phyloP scores from a whole-genome alignment of 2,113 vertebrate species.

The Forbesichthys agassizii region DNA sequence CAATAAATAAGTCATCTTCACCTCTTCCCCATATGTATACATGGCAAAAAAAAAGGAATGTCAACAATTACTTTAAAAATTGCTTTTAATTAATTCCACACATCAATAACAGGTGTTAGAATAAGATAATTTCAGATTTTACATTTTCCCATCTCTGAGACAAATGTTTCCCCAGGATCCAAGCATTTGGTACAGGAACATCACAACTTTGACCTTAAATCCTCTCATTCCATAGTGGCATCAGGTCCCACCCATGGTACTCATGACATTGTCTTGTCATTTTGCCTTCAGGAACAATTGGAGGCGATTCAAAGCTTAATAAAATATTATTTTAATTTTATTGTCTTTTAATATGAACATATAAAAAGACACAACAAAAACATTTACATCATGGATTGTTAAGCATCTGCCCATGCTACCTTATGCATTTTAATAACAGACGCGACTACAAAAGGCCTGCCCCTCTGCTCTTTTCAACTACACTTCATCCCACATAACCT shows the following conservation, averaged over 20 bases:
- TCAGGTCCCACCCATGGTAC: constrained; percentile 49
- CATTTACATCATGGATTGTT: constrained; percentile 78
- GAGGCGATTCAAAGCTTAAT: constrained; percentile 79
- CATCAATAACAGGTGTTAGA: constrained; percentile 80
- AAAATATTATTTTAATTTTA: constrained; percentile 84
- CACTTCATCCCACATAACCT: constrained; percentile 19
- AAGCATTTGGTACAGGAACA: constrained; percentile 59
- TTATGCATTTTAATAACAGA: constrained; percentile 71
- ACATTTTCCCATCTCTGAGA: constrained; percentile 67
- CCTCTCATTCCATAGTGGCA: constrained; percentile 47
- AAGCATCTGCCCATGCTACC: constrained; percentile 79
- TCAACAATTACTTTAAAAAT: constrained; percentile 71
- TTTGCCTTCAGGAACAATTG: constrained; percentile 68
- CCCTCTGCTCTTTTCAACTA: constrained; percentile 37
- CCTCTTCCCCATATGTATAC: no score
- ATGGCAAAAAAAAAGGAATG: constrained; percentile 33
- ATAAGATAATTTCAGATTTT: constrained; percentile 71
- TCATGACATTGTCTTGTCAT: constrained; percentile 36
- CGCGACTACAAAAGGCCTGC: constrained; percentile 63
- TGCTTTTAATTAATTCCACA: constrained; percentile 82
- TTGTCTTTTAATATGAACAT: constrained; percentile 84
- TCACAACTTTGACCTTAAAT: constrained; percentile 46
- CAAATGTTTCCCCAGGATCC: constrained; percentile 59
- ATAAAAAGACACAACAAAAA: constrained; percentile 77
- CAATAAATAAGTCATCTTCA: background rate